Base-by-base conservation (phyloP, 2,888 invertebrate genomes). In the Zhuqinia jingwanae region DNA sequence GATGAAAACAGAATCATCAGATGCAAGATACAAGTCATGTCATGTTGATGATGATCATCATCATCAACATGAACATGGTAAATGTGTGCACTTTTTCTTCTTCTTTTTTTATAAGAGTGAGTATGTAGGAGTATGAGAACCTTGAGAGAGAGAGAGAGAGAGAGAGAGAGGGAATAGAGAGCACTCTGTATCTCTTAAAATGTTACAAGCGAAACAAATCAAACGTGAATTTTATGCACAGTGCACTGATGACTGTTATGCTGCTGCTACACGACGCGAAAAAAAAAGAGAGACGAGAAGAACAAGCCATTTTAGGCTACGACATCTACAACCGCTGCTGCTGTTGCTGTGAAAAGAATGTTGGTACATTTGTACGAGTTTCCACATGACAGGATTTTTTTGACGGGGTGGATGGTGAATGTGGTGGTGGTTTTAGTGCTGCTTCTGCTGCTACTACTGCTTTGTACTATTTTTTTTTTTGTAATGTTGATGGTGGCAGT, bases 221-320 rank as follows among this genome's bases (percentile, higher is more conserved):
- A 85, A 85, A 85, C 79, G 85, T 85, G 85, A 85, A 85, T 78
- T 78, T 85, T 85, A 85, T 85, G 79, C 73, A 85, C 42, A 79
- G 73, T 73, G 78, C 85, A 85, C 85, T 79, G 85, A 85, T 85
- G 73, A 79, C 53, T 79, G 22, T 8, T 76, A 20, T 65, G 56
- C n/a, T n/a, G n/a, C n/a, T n/a, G n/a, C n/a, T n/a, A 68, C 42
- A 63, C 63, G 45, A 63, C 45, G 68, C 10, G 58, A 11, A 36
- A 36, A 8, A 36, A 8, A 36, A n/a, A n/a, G n/a, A n/a, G n/a
- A n/a, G n/a, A n/a, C n/a, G n/a, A 36, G 36, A 36, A 36, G 8
- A 36, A 36, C 36, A 8, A 36, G 68, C 68, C 68, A 68, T 68
- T 42, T 68, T 45, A 20, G 30, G 13, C 17, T 17, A 17, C 65